phyloP scores from a whole-genome alignment of 2,888 invertebrate genomes.

The Apotomis turbidana region DNA sequence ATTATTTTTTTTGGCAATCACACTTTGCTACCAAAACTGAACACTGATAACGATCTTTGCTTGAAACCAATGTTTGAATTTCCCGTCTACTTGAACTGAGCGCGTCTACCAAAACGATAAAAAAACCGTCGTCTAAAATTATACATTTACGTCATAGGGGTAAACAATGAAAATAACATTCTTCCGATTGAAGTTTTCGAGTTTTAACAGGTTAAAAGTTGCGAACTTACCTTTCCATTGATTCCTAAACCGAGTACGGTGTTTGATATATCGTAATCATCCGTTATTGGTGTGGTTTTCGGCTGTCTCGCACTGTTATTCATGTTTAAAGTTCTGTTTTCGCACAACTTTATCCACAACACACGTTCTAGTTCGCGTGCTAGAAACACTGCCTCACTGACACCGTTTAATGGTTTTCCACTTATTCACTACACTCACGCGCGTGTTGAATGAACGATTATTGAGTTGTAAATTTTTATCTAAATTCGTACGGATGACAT shows the following conservation, averaged over 20 bases:
- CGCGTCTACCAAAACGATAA: conserved; percentile 42
- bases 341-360: conserved; percentile 51
- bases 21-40: too few species aligned
- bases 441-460: conserved; percentile 40
- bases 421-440: conserved; percentile 42
- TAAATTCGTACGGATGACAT: conserved; percentile 55
- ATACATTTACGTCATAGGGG: conserved; percentile 57
- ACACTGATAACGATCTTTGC: too few species aligned
- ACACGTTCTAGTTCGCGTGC: conserved; percentile 42
- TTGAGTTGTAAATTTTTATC: conserved; percentile 49
- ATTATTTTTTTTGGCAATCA: too few species aligned
- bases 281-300: conserved; percentile 92
- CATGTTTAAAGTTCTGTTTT: conserved; percentile 56
- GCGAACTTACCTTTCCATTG: conserved; percentile 91
- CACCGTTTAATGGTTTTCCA: conserved; percentile 33
- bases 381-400: conserved; percentile 24
- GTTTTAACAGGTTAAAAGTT: conserved; percentile 17
- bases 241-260: conserved; percentile 98
- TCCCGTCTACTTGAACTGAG: conserved; percentile 28
- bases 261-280: conserved; percentile 96
- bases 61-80: neutral
- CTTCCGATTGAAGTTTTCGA: conserved; percentile 23
- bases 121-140: conserved; percentile 41
- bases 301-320: conserved; percentile 78
- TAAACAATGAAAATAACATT: conserved; percentile 50